Base-by-base conservation (phyloP, 1,140 invertebrate species). In the Kradibia gibbosae region DNA sequence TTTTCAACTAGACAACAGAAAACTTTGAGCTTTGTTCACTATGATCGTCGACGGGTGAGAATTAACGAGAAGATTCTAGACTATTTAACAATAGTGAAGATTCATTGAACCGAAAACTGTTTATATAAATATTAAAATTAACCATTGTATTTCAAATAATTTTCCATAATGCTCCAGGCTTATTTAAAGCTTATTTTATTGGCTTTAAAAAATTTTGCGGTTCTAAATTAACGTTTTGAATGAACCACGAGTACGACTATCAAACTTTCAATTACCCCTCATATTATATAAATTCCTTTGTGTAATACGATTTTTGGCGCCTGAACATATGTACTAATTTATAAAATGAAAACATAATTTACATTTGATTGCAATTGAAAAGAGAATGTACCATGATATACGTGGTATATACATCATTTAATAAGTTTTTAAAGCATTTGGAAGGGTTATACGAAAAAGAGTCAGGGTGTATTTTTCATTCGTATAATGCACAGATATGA, bases 101-200 rank as follows among this genome's bases (percentile, higher is more conserved):
- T 62, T 79, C 78, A 70, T 70, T 78, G 85, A 83, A 83, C 65
- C 84, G 84, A 88, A 88, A 89, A 89, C 88, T 88, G 88, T 86
- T 86, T 86, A 86, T 89, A 89, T 89, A 89, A 89, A 89, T 89
- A 89, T 89, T 88, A 84, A 84, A 86, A 82, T 79, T 84, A 70
- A 86, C 84, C 82, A 85, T 88, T 55, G 48, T 55, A 48, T 45
- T 50, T 84, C 86, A 86, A 87, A 87, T 89, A 89, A 89, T 88
- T 89, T 88, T 87, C 83, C 84, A 83, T 85, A 83, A 82, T 80
- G 28, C 57, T 62, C 25, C 34, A 8, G 57, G 10, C 34, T 34
- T 36, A 20, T 39, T 39, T 39, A n/a, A n/a, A n/a, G n/a, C n/a
- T n/a, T n/a, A n/a, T n/a, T n/a, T n/a, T n/a, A n/a, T n/a, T n/a